phyloP scores from a whole-genome alignment of 2,797 vertebrate species.

The Intellagama lesueurii region DNA sequence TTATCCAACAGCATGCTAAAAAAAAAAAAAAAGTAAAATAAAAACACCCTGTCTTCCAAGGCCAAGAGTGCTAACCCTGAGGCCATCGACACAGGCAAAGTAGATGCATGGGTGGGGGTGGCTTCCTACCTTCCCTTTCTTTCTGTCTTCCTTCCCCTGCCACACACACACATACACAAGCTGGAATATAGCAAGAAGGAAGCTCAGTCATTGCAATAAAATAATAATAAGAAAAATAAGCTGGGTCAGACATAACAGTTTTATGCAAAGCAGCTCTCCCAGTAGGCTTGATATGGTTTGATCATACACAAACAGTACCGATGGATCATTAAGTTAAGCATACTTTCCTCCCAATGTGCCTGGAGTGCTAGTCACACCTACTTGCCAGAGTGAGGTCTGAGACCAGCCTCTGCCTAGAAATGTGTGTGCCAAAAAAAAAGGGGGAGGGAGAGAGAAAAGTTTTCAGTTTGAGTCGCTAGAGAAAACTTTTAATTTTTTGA shows the following conservation, averaged over 20 bases:
- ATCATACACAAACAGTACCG: conserved; percentile 7
- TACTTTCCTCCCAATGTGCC: neutral
- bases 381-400: neutral
- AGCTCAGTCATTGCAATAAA: neutral
- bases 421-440: neutral
- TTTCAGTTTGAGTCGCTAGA: neutral
- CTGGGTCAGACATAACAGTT: neutral
- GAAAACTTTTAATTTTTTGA: neutral
- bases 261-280: neutral
- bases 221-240: neutral
- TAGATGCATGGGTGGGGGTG: no score
- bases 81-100: neutral
- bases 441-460: neutral
- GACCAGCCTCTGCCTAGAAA: neutral
- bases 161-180: neutral
- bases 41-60: no score
- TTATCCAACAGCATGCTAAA: no score
- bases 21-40: no score
- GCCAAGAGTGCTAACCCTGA: neutral
- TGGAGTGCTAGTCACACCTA: neutral
- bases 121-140: neutral
- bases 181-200: neutral
- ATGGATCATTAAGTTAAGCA: conserved; percentile 1
- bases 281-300: neutral
- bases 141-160: no score